These are phyloP conservation scores for Octodonta nipae DNA, from an alignment of 2,888 invertebrate genomes.

Conservation along the genomic window DNA sequence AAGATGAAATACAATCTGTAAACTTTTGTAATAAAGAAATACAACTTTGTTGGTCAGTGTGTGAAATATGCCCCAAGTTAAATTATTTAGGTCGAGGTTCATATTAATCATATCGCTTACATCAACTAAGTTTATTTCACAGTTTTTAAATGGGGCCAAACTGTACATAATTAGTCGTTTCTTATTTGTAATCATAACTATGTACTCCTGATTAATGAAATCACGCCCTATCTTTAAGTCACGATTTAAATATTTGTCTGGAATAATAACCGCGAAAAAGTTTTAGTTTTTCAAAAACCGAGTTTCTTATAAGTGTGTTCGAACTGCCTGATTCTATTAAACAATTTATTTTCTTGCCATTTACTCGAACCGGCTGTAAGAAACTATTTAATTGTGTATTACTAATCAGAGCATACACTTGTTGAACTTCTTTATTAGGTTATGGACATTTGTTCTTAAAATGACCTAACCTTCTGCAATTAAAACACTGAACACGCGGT, in stretches of 20 bases:
- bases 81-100: background rate
- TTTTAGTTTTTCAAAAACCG: constrained; percentile 1
- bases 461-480: background rate
- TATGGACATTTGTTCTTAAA: background rate
- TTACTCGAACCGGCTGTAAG: background rate
- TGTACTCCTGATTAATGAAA: constrained; percentile 2
- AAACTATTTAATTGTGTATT: background rate
- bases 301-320: constrained; percentile 7
- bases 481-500: background rate
- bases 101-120: constrained; percentile 1
- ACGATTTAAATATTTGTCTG: background rate
- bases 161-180: background rate
- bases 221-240: constrained; percentile 1
- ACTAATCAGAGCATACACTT: background rate
- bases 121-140: too few relatives aligned
- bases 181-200: constrained; percentile 1
- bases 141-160: too few relatives aligned
- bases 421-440: background rate
- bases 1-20: constrained; percentile 4
- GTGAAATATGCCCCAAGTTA: too few relatives aligned
- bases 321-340: constrained; percentile 4
- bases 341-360: background rate
- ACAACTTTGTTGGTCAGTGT: too few relatives aligned
- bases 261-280: constrained; percentile 2
- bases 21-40: constrained; percentile 5